These are phyloP conservation scores for Amphipyra tragopoginis DNA, from an alignment of 2,888 invertebrate species.

Conservation along the genomic window DNA sequence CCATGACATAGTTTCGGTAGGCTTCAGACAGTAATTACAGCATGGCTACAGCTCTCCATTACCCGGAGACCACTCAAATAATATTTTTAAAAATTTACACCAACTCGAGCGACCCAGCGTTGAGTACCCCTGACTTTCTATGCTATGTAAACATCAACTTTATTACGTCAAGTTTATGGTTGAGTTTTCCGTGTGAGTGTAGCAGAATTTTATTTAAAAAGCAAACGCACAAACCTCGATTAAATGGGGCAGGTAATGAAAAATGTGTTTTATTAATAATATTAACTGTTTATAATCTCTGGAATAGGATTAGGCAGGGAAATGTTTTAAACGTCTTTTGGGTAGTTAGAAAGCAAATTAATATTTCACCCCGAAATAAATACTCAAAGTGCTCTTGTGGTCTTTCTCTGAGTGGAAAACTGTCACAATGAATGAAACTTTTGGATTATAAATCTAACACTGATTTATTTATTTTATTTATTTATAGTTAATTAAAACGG, in stretches of 20 bases:
- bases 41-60: slow-evolving; percentile 74
- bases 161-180: slow-evolving; percentile 46
- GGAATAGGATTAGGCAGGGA: slow-evolving; percentile 5
- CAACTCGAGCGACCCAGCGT: slow-evolving; percentile 61
- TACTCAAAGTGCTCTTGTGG: too few species aligned
- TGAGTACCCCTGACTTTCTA: slow-evolving; percentile 64
- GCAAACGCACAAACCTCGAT: slow-evolving; percentile 65
- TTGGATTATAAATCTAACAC: too few species aligned
- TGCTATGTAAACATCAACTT: slow-evolving; percentile 51
- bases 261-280: slow-evolving; percentile 60
- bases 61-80: slow-evolving; percentile 77
- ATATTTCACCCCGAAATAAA: too few species aligned
- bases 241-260: slow-evolving; percentile 77
- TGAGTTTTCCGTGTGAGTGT: slow-evolving; percentile 29
- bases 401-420: too few species aligned
- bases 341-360: too few species aligned
- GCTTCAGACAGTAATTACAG: slow-evolving; percentile 72
- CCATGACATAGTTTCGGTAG: slow-evolving; percentile 70
- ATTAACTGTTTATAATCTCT: slow-evolving; percentile 28
- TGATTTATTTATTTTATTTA: too few species aligned
- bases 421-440: too few species aligned
- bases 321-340: background rate
- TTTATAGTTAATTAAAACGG: too few species aligned
- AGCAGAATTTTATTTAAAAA: slow-evolving; percentile 54
- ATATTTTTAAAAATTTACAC: slow-evolving; percentile 86